Evolutionary conservation across 2,797 vertebrate species (phyloP), one percentile per base, ranked within the genome.

Genomic region (Australoheros facetus): DNA sequence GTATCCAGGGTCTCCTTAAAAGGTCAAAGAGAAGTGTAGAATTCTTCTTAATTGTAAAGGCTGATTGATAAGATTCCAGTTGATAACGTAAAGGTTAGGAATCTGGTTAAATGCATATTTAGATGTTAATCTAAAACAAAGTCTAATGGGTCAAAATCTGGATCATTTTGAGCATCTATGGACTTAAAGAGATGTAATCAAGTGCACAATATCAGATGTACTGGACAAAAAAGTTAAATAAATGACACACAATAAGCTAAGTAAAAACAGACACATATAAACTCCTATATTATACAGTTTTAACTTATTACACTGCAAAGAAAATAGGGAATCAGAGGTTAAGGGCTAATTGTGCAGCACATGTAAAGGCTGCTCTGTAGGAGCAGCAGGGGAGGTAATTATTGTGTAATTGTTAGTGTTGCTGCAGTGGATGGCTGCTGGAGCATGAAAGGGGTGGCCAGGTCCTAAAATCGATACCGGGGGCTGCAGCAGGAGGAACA

Each of bases 321-420:
- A 11, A 72, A 84, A 72, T 70, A 21, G 12, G 12, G 62, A 23
- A 13, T 69, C 17, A 37, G 71, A 76, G 77, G 82, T 83, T 30
- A 74, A 79, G 28, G 57, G 70, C 59, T 85, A 81, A 86, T 77
- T 64, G 74, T 57, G 78, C 62, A 56, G 77, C 75, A 37, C 55
- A 53, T 78, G 56, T 74, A 72, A 59, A 81, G 82, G 48, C 60
- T 4, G 37, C 53, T 75, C 71, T 34, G 45, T 0, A 4, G 45
- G 55, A 75, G 79, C 79, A 75, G 77, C 76, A 70, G 58, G 79
- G 82, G 73, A 30, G 26, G 58, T 75, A 42, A 87, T 90, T 82
- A 80, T 72, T 87, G 82, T 90, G 82, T 91, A 88, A 90, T 89
- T 89, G 88, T 92, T 89, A 64, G 87, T 82, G 84, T 89, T 87